phyloP scores from a whole-genome alignment of 2,888 invertebrate species.

The Alloscopus bannaensis region DNA sequence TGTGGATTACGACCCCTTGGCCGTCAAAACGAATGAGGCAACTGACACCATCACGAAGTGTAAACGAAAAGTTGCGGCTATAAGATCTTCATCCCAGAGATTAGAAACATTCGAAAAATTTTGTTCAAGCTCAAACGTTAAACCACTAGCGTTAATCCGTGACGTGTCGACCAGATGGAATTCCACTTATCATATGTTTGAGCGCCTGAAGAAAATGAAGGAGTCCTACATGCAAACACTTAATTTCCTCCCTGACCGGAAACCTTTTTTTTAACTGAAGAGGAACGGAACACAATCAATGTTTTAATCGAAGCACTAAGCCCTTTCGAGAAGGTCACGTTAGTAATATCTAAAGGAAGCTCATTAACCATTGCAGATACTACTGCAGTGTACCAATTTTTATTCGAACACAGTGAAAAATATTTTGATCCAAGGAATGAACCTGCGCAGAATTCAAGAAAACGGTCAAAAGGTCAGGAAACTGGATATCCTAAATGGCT shows the following conservation, averaged over 20 bases:
- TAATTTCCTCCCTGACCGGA: neutral
- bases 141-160: neutral
- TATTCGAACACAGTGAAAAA: conserved; percentile 49
- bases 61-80: neutral
- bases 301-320: conserved; percentile 9
- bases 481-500: conserved; percentile 1
- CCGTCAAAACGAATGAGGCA: neutral
- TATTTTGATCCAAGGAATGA: neutral
- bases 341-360: conserved; percentile 10
- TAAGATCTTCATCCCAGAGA: conserved; percentile 12
- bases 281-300: conserved; percentile 39
- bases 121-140: neutral
- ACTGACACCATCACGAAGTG: neutral
- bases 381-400: conserved; percentile 18
- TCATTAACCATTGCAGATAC: conserved; percentile 42
- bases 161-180: conserved; percentile 27
- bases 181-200: conserved; percentile 27
- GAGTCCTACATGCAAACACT: neutral
- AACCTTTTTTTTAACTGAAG: neutral
- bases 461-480: neutral
- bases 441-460: neutral
- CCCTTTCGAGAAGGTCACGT: conserved; percentile 47
- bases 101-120: neutral
- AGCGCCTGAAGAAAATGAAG: neutral
- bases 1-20: neutral